These are phyloP conservation scores for Tenebrosternarchus preto DNA, from an alignment of 2,113 vertebrate species.

Conservation along the genomic window DNA sequence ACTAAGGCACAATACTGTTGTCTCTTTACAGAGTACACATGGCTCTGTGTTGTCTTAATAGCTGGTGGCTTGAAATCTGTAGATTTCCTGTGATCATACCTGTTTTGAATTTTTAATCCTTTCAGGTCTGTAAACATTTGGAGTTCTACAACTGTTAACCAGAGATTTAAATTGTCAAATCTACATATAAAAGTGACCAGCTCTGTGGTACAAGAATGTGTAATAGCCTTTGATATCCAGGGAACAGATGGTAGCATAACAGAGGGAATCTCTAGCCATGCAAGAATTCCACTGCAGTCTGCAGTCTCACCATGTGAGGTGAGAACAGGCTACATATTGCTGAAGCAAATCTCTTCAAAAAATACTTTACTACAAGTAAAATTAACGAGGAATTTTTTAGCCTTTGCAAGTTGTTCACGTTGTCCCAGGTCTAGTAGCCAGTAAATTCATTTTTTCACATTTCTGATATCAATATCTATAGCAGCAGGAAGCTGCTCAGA, in stretches of 20 bases:
- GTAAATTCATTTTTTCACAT: no score
- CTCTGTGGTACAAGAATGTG: no score
- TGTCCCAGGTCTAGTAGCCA: no score
- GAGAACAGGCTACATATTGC: no score
- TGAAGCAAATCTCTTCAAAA: no score
- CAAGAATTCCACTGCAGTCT: constrained; percentile 34
- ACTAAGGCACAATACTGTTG: not conserved
- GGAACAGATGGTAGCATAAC: constrained; percentile 22
- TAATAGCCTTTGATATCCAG: not conserved
- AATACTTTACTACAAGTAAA: no score
- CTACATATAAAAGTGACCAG: not conserved
- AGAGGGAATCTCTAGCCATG: constrained; percentile 20
- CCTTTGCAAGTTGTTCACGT: no score
- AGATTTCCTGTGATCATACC: not conserved
- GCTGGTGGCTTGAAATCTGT: not conserved
- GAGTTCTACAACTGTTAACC: not conserved
- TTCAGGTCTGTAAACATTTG: not conserved
- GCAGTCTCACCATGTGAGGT: not conserved
- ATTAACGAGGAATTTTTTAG: no score
- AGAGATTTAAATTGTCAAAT: not conserved
- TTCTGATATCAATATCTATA: no score
- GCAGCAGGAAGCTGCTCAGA: no score
- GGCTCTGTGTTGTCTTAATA: not conserved
- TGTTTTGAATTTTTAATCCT: not conserved
- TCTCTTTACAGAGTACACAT: not conserved